Evolutionary conservation across 92 coral and sea anemone genomes (phyloP).

Genomic region (Ricordea florida): DNA sequence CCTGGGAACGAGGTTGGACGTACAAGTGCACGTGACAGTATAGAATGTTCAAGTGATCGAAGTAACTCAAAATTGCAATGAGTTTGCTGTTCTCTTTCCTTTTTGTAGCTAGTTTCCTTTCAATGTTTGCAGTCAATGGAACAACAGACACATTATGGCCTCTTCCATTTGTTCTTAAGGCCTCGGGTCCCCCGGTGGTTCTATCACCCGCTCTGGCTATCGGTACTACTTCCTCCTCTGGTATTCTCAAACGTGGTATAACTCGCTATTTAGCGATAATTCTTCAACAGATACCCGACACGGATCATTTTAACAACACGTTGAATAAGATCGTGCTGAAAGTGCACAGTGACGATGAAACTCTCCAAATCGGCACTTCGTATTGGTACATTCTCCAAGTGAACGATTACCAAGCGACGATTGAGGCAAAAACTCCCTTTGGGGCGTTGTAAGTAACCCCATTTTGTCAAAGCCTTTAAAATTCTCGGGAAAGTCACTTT

Average conservation of each 20-base stretch:
- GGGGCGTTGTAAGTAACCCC: constrained; percentile 67
- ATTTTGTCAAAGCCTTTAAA: no score
- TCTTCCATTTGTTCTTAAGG: constrained; percentile 29
- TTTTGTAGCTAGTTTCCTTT: no score
- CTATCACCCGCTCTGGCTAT: constrained; percentile 70
- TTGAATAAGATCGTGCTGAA: constrained; percentile 36
- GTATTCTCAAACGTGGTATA: constrained; percentile 67
- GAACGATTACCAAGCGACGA: constrained; percentile 15
- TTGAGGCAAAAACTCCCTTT: constrained; percentile 62
- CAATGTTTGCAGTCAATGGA: no score
- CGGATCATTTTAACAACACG: neutral
- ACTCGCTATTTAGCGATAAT: constrained; percentile 77
- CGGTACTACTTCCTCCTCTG: constrained; percentile 52
- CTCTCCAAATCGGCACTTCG: constrained; percentile 44
- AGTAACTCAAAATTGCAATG: no score
- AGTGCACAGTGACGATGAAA: constrained; percentile 51
- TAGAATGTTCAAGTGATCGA: no score
- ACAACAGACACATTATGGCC: constrained; percentile 77
- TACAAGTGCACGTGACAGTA: no score
- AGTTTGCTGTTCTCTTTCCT: no score
- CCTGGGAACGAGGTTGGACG: no score
- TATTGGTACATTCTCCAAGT: constrained; percentile 51
- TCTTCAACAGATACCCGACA: neutral
- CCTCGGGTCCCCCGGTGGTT: constrained; percentile 48
- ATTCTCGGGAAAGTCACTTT: no score